Evolutionary conservation across 2,113 vertebrate species (phyloP).

Genomic region (Gallinago paraguaiae): DNA sequence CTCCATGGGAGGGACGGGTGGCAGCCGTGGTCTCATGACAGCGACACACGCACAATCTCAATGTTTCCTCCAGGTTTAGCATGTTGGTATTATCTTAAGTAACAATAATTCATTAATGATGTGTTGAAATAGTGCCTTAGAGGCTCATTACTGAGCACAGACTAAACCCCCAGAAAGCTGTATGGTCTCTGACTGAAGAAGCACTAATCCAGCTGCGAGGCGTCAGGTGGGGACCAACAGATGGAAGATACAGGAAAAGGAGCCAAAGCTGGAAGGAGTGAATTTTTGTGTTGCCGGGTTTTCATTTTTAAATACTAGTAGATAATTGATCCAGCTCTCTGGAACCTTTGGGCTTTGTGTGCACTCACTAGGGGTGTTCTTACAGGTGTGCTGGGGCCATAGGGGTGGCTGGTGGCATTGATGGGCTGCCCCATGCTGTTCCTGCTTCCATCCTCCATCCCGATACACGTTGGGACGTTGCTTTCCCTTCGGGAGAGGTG

Average conservation of each 20-base stretch:
- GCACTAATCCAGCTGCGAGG: background rate
- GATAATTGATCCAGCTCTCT: background rate
- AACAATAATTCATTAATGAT: background rate
- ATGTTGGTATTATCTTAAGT: background rate
- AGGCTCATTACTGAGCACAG: background rate
- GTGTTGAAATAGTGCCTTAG: background rate
- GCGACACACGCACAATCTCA: background rate
- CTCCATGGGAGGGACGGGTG: background rate
- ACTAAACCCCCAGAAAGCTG: background rate
- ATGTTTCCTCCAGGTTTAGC: background rate
- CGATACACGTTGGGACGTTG: rapidly evolving
- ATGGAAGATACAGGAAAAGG: background rate
- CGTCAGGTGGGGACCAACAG: background rate
- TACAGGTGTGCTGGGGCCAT: background rate
- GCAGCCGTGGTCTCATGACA: background rate
- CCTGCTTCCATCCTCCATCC: rapidly evolving
- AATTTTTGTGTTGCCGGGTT: background rate
- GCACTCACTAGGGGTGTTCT: rapidly evolving
- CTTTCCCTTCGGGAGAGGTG: background rate
- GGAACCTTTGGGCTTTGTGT: background rate
- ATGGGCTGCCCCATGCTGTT: rapidly evolving
- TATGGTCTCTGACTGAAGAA: background rate
- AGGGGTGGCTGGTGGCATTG: background rate
- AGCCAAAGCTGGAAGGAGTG: background rate
- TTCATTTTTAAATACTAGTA: background rate